Evolutionary conservation across 1,140 invertebrate genomes (phyloP).

Genomic region (Neoseiulus cucumeris): DNA sequence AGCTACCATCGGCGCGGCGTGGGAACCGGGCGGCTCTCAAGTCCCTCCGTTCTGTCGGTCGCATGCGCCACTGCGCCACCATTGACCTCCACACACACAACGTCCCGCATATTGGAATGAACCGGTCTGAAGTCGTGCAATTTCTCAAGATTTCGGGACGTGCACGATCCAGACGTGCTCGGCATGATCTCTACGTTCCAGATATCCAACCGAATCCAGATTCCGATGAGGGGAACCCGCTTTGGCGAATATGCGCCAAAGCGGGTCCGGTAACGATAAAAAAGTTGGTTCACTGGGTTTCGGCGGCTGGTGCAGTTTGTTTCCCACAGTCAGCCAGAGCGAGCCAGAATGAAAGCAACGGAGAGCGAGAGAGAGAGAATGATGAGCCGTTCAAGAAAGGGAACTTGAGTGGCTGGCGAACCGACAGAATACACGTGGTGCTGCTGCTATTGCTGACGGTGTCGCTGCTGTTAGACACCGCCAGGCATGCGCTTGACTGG

Average conservation of each 20-base stretch:
- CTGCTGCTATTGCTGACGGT: no score
- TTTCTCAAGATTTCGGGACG: neutral
- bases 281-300: slow-evolving; percentile 9
- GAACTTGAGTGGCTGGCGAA: no score
- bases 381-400: neutral
- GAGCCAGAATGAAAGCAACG: neutral
- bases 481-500: no score
- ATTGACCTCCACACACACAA: slow-evolving; percentile 12
- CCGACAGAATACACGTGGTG: no score
- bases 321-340: slow-evolving; percentile 9
- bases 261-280: slow-evolving; percentile 3
- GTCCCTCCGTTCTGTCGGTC: neutral
- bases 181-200: neutral
- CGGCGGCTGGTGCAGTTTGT: neutral
- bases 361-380: neutral
- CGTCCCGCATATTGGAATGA: neutral
- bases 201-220: neutral
- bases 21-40: slow-evolving; percentile 7
- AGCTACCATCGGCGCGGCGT: neutral
- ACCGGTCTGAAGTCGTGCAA: neutral
- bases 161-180: neutral
- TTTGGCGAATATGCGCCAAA: neutral
- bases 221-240: neutral
- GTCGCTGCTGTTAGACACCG: no score
- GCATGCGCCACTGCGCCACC: neutral